These are phyloP conservation scores for Pogona vitticeps DNA, from an alignment of 2,113 vertebrate genomes.

Conservation along the genomic window DNA sequence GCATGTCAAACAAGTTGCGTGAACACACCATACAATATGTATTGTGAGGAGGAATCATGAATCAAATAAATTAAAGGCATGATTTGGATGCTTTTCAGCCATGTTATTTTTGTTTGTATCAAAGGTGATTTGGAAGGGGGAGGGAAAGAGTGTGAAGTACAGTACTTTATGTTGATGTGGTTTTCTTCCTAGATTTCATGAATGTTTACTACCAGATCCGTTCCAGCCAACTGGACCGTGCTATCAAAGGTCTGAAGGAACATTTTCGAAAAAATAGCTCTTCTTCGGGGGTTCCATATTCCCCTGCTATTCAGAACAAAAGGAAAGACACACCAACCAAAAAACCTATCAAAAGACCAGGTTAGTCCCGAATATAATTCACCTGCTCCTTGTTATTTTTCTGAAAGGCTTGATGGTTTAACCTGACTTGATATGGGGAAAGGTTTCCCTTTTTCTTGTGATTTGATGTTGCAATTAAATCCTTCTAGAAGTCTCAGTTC, in stretches of 20 bases:
- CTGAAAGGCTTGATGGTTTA: not conserved
- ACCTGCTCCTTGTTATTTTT: not conserved
- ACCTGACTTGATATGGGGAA: not conserved
- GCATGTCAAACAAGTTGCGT: not conserved
- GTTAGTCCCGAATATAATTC: slow-evolving; percentile 70
- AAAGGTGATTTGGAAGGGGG: not conserved
- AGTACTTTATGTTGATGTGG: not conserved
- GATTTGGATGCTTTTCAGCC: not conserved
- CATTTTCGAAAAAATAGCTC: slow-evolving; percentile 96
- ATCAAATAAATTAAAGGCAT: not conserved
- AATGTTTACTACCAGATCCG: slow-evolving; percentile 98
- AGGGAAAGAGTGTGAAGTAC: not conserved
- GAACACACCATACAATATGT: not conserved
- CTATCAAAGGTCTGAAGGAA: slow-evolving; percentile 94
- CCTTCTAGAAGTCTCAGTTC: not conserved
- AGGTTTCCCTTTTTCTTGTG: not conserved
- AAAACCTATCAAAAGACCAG: slow-evolving; percentile 91
- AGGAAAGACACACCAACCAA: slow-evolving; percentile 98
- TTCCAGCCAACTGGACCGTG: slow-evolving; percentile 93
- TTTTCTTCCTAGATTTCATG: slow-evolving; percentile 90
- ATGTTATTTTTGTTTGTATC: not conserved
- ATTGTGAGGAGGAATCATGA: too few species aligned
- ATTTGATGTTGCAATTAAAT: not conserved
- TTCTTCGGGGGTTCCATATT: slow-evolving; percentile 89
- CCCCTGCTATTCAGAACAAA: slow-evolving; percentile 93